Evolutionary conservation across 2,113 vertebrate genomes (phyloP).

Genomic region (Gallinago undulata): DNA sequence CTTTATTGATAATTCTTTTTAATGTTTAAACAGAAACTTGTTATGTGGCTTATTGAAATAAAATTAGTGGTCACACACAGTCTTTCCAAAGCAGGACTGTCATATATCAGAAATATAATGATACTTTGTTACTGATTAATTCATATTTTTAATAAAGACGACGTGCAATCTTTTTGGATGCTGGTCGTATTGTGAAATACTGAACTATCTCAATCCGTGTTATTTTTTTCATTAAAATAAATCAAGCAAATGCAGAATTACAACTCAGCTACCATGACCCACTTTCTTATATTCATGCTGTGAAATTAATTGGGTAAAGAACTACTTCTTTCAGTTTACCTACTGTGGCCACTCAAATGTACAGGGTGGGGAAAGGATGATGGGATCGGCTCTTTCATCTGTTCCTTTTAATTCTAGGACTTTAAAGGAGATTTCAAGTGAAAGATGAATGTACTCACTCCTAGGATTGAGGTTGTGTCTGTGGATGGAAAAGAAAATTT

Average conservation of each 20-base stretch:
- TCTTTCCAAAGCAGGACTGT: not conserved
- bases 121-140: not conserved
- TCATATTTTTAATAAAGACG: not conserved
- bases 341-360: not conserved
- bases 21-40: not conserved
- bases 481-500: not conserved
- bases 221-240: slow-evolving; percentile 32
- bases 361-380: not conserved
- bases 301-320: slow-evolving; percentile 19
- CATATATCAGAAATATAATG: not conserved
- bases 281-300: not conserved
- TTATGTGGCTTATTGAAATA: not conserved
- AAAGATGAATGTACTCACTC: not conserved
- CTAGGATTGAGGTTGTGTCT: not conserved
- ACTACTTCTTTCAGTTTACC: not conserved
- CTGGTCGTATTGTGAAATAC: not conserved
- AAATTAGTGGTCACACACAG: not conserved
- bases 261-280: not conserved
- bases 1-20: not conserved
- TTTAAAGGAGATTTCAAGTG: not conserved
- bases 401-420: not conserved
- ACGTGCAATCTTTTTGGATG: not conserved
- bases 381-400: not conserved
- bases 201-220: not conserved
- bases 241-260: not conserved